Conservation (phyloP, 2,888 invertebrate species). For the Cosmia pyralina region DNA sequence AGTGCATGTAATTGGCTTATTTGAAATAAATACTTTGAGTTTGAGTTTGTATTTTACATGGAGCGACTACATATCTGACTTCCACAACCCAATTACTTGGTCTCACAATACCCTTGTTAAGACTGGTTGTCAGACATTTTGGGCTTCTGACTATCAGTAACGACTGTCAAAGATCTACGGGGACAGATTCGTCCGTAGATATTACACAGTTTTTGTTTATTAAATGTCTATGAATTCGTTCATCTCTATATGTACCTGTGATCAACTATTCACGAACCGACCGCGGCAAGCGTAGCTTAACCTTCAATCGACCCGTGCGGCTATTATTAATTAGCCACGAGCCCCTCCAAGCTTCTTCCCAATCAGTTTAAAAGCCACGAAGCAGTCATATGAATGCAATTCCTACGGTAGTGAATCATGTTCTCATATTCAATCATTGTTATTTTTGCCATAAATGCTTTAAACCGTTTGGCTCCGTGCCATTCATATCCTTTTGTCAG, state of each 20-base stretch:
- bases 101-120: background rate
- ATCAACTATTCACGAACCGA: background rate
- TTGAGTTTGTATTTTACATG: too few species aligned
- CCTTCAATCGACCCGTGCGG: background rate
- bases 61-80: background rate
- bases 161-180: background rate
- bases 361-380: slow-evolving; percentile 19
- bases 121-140: background rate
- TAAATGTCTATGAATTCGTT: too few species aligned
- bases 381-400: slow-evolving; percentile 35
- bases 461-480: slow-evolving; percentile 61
- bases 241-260: too few species aligned
- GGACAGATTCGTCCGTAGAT: too few species aligned
- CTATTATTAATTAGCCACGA: background rate
- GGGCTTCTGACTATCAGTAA: too few species aligned
- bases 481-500: slow-evolving; percentile 59
- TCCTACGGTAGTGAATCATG: slow-evolving; percentile 61
- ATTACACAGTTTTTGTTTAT: too few species aligned
- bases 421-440: slow-evolving; percentile 62
- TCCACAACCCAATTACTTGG: too few species aligned
- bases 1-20: too few species aligned
- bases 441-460: slow-evolving; percentile 64
- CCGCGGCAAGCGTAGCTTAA: background rate
- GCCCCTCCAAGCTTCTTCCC: background rate
- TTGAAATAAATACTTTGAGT: too few species aligned